phyloP scores from a whole-genome alignment of 2,888 invertebrate genomes.

The Diaperis boleti region DNA sequence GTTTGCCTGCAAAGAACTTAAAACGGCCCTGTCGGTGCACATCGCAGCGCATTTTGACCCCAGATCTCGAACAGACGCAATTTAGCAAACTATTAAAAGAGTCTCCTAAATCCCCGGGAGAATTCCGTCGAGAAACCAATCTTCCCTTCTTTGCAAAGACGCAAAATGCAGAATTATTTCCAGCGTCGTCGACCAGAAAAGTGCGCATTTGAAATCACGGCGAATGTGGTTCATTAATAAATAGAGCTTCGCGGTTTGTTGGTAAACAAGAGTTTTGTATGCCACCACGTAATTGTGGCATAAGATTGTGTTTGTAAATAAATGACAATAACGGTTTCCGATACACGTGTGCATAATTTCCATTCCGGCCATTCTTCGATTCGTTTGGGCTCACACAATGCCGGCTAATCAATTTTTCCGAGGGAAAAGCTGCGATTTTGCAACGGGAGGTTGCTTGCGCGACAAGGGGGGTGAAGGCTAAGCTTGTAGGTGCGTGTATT shows the following conservation, averaged over 20 bases:
- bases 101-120: background rate
- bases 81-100: no score
- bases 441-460: no score
- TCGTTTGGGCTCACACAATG: background rate
- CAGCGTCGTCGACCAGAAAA: slow-evolving; percentile 18
- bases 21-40: no score
- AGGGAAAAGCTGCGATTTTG: background rate
- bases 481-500: no score
- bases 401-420: background rate
- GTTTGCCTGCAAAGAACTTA: no score
- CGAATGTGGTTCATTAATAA: slow-evolving; percentile 42
- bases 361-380: background rate
- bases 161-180: slow-evolving; percentile 24
- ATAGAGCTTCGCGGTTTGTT: slow-evolving; percentile 44
- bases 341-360: slow-evolving; percentile 26
- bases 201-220: slow-evolving; percentile 39
- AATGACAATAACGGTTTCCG: slow-evolving; percentile 32
- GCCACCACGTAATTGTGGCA: slow-evolving; percentile 41
- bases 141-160: background rate
- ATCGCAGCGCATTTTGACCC: no score
- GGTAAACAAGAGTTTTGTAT: slow-evolving; percentile 43
- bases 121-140: background rate
- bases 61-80: no score
- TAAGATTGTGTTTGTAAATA: slow-evolving; percentile 45
- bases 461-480: no score